Evolutionary conservation across 2,797 vertebrate genomes (phyloP).

Genomic region (Thunnus albacares): DNA sequence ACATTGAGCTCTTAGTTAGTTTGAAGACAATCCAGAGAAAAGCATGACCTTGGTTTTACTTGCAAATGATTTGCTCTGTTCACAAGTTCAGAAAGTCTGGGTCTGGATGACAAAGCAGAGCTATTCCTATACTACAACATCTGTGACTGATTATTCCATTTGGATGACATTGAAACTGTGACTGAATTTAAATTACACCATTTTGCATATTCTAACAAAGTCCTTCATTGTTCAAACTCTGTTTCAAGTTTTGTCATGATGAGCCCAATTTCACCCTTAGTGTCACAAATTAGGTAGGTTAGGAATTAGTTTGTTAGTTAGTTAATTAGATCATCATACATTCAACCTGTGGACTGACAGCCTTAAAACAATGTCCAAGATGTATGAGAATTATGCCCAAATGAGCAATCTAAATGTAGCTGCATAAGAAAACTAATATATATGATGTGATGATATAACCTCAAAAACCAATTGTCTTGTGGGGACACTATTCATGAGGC

Average conservation of each 20-base stretch:
- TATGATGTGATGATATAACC: too few species aligned
- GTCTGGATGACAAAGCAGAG: conserved; percentile 47
- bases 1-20: conserved; percentile 20
- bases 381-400: background rate
- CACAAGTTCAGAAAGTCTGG: conserved; percentile 44
- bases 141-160: conserved; percentile 59
- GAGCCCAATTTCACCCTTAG: conserved; percentile 1
- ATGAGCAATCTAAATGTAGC: background rate
- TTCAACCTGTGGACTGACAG: background rate
- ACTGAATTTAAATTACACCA: conserved; percentile 46
- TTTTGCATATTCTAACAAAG: conserved; percentile 41
- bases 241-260: background rate
- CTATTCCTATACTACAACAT: conserved; percentile 28
- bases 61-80: conserved; percentile 43
- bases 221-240: conserved; percentile 32
- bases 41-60: conserved; percentile 52
- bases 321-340: background rate
- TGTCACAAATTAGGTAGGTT: background rate
- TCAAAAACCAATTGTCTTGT: conserved; percentile 12
- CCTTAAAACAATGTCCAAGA: conserved; percentile 7
- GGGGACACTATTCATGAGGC: conserved; percentile 22
- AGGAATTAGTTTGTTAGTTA: background rate
- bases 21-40: conserved; percentile 27
- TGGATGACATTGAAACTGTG: conserved; percentile 42
- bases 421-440: background rate